A percentile compares a stretch with the other conserved stretches of the same genome.
These are phyloP conservation scores for Aphyosemion australe DNA, from an alignment of 2,113 vertebrate species.

Conservation along the genomic window DNA sequence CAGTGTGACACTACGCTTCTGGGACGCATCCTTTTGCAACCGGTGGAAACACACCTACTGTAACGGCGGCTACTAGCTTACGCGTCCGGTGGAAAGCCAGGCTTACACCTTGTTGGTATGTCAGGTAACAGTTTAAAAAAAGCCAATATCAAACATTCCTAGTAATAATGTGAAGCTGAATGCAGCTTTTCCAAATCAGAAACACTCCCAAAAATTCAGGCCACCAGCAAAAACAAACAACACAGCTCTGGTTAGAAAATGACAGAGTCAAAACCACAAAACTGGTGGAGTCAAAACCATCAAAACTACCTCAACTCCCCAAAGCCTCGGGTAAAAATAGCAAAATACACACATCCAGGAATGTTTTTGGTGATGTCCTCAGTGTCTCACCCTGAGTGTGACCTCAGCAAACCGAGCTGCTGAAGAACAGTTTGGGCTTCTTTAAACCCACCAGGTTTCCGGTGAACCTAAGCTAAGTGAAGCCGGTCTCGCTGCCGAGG, in stretches of 20 bases:
- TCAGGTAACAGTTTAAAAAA: too few relatives aligned
- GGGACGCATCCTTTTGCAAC: too few relatives aligned
- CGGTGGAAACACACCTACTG: too few relatives aligned
- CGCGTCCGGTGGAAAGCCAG: too few relatives aligned
- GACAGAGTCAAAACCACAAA: constrained; percentile 24
- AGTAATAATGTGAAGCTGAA: too few relatives aligned
- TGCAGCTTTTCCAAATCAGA: too few relatives aligned
- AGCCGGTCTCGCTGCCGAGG: constrained; percentile 65
- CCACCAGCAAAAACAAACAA: constrained; percentile 22
- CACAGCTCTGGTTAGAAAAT: constrained; percentile 24
- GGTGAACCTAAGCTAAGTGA: constrained; percentile 57
- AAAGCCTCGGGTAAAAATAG: neutral
- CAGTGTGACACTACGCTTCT: too few relatives aligned
- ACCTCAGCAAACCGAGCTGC: constrained; percentile 30
- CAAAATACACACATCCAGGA: neutral
- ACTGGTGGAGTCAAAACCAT: neutral
- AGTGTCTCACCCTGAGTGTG: constrained; percentile 17
- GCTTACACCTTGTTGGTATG: too few relatives aligned
- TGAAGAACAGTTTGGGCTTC: constrained; percentile 41
- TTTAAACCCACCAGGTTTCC: constrained; percentile 50
- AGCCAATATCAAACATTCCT: too few relatives aligned
- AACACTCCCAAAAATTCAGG: constrained; percentile 7
- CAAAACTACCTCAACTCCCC: neutral
- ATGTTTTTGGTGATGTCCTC: constrained; percentile 9
- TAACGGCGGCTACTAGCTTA: too few relatives aligned